These are phyloP conservation scores for Anagyrus pseudococci DNA, from an alignment of 2,888 invertebrate genomes.

Conservation along the genomic window DNA sequence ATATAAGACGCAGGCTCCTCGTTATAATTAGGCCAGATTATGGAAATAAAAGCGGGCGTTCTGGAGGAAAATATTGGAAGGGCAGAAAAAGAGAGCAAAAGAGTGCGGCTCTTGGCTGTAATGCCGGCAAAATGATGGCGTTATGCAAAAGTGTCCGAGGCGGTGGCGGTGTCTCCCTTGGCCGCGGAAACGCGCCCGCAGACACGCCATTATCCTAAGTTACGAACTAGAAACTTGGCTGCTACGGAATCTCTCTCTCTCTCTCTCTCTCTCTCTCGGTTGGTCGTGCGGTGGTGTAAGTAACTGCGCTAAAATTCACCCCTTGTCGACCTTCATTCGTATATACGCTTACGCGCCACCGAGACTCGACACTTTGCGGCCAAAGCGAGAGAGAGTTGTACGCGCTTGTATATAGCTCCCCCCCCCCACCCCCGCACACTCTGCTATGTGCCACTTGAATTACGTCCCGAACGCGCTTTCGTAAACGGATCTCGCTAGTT, in stretches of 20 bases:
- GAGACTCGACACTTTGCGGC: constrained; percentile 12
- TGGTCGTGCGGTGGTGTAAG: too few species aligned
- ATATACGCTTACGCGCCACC: constrained; percentile 16
- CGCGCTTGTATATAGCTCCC: constrained; percentile 26
- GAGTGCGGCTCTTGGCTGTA: too few species aligned
- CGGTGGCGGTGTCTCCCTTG: too few species aligned
- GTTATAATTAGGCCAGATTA: constrained; percentile 21
- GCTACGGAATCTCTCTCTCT: constrained; percentile 39
- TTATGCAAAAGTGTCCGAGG: constrained; percentile 47
- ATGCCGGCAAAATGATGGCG: neutral
- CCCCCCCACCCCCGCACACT: constrained; percentile 31
- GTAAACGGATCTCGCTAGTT: constrained; percentile 55
- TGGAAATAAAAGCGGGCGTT: constrained; percentile 16
- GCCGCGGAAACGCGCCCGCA: constrained; percentile 33
- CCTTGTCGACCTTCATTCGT: constrained; percentile 28
- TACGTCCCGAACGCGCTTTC: constrained; percentile 51
- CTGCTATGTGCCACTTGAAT: too few species aligned
- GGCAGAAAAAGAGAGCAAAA: too few species aligned
- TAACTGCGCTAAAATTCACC: constrained; percentile 49
- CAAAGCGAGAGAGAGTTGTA: too few species aligned
- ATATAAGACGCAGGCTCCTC: too few species aligned
- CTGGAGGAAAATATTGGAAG: too few species aligned
- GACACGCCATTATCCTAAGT: constrained; percentile 50
- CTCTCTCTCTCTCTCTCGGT: too few species aligned
- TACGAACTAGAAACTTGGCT: constrained; percentile 51